Evolutionary conservation across 2,797 vertebrate species (phyloP).

Genomic region (Chelidonichthys spinosus): DNA sequence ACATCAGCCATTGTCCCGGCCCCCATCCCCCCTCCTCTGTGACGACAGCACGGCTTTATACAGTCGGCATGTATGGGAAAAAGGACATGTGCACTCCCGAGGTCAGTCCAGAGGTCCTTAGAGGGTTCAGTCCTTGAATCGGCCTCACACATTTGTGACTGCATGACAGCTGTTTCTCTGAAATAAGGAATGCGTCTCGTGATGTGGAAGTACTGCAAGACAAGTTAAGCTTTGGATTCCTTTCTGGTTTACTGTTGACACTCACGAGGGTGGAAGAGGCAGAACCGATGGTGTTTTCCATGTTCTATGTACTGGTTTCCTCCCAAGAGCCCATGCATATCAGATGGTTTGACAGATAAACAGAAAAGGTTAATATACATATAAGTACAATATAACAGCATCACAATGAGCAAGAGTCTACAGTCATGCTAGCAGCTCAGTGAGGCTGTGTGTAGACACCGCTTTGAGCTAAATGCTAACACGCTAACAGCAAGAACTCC

Average conservation of each 20-base stretch:
- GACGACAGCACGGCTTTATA: constrained; percentile 23
- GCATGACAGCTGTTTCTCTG: constrained; percentile 59
- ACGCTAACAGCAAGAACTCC: background rate
- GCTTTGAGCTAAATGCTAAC: background rate
- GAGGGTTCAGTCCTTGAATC: constrained; percentile 42
- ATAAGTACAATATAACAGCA: background rate
- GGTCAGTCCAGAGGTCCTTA: constrained; percentile 43
- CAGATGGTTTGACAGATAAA: constrained; percentile 3
- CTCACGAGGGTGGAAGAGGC: constrained; percentile 3
- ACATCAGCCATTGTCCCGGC: constrained; percentile 57
- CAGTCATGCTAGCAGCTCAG: background rate
- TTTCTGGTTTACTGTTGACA: constrained; percentile 28
- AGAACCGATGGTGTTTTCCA: background rate
- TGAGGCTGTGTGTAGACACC: background rate
- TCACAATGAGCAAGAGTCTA: background rate
- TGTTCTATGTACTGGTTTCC: background rate
- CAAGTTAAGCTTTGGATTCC: constrained; percentile 46
- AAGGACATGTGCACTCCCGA: constrained; percentile 48
- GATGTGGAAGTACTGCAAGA: constrained; percentile 41
- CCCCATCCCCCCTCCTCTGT: constrained; percentile 61
- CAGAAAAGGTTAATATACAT: background rate
- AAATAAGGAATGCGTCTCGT: constrained; percentile 46
- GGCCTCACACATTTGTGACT: constrained; percentile 37
- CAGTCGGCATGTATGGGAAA: constrained; percentile 48
- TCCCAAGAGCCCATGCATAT: too few relatives aligned